Percentiles rank a stretch among this genome's conserved stretches.
phyloP scores from a whole-genome alignment of 2,888 invertebrate genomes.

The Cheilosia variabilis region DNA sequence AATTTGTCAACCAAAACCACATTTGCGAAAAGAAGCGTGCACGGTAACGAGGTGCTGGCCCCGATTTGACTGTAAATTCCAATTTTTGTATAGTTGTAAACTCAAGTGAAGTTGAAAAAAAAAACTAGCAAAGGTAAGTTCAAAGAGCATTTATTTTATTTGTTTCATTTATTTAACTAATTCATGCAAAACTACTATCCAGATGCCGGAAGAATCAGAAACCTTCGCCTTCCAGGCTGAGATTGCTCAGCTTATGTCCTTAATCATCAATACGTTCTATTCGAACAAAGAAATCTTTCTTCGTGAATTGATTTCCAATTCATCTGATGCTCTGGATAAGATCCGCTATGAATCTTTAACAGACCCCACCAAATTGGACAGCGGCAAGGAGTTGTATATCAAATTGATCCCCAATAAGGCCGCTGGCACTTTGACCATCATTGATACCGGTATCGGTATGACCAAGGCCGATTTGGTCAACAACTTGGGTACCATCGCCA shows the following conservation, averaged over 20 bases:
- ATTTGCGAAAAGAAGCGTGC: conserved; percentile 70
- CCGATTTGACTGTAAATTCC: conserved; percentile 58
- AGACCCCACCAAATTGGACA: conserved; percentile 94
- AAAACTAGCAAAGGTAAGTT: conserved; percentile 57
- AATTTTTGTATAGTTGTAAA: conserved; percentile 45
- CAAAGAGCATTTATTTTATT: not conserved
- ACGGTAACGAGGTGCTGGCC: conserved; percentile 38
- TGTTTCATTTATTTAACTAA: conserved; percentile 2
- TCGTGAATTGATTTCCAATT: conserved; percentile 97
- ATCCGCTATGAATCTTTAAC: conserved; percentile 97
- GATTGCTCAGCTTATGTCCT: conserved; percentile 98
- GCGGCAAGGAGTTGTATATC: conserved; percentile 96
- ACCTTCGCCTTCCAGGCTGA: conserved; percentile 99
- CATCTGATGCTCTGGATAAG: conserved; percentile 95
- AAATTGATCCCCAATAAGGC: conserved; percentile 97
- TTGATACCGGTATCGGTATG: conserved; percentile 98
- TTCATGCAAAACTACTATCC: conserved; percentile 81
- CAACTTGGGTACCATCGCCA: conserved; percentile 98
- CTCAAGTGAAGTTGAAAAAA: conserved; percentile 7
- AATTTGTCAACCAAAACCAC: conserved; percentile 54
- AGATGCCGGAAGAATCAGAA: conserved; percentile 94
- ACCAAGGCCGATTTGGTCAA: conserved; percentile 98
- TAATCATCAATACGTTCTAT: conserved; percentile 99
- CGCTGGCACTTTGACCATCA: conserved; percentile 95
- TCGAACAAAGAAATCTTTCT: conserved; percentile 99